Conservation (phyloP, 1,140 invertebrate genomes). For the Popillia japonica region DNA sequence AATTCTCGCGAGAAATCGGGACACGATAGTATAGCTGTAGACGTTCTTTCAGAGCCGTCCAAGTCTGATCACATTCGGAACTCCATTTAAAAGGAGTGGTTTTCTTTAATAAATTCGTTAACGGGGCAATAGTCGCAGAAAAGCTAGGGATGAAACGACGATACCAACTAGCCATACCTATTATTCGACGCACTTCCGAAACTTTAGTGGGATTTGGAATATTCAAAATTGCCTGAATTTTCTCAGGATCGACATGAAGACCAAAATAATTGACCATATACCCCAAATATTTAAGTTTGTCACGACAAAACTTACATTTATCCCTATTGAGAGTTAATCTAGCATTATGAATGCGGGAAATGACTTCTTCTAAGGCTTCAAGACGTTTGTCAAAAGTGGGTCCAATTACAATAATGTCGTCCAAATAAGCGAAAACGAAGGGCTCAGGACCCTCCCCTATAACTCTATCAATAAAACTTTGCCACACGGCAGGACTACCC, state of each 20-base stretch:
- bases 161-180: background rate
- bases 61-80: too few species aligned
- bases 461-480: constrained; percentile 45
- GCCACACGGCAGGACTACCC: constrained; percentile 50
- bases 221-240: background rate
- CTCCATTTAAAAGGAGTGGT: too few species aligned
- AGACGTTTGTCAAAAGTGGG: constrained; percentile 17
- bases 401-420: constrained; percentile 48
- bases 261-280: constrained; percentile 11
- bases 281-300: background rate
- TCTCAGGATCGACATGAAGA: background rate
- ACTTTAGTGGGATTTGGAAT: constrained; percentile 4
- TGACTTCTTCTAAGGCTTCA: background rate
- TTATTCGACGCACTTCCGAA: background rate
- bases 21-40: too few species aligned
- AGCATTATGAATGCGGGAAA: background rate
- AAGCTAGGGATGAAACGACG: background rate
- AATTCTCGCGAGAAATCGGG: too few species aligned
- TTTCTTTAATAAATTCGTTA: background rate
- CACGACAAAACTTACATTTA: background rate
- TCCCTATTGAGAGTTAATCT: background rate
- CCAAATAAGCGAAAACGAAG: constrained; percentile 52
- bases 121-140: background rate
- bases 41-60: too few species aligned
- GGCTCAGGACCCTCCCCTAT: constrained; percentile 56